Evolutionary conservation across 2,797 vertebrate genomes (phyloP).

Genomic region (Lerista edwardsae): DNA sequence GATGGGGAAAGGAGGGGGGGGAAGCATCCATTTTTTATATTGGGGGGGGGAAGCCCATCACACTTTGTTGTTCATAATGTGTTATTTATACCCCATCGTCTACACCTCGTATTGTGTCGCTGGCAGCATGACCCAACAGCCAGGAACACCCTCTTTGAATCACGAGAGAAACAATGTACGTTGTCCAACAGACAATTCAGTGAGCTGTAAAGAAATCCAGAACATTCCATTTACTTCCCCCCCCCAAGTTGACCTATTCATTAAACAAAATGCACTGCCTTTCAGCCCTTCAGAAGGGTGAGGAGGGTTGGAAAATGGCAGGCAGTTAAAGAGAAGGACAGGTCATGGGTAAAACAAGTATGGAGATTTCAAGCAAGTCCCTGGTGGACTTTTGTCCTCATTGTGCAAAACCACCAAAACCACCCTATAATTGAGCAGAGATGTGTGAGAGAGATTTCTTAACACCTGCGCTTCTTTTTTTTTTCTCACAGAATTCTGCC

Average conservation of each 20-base stretch:
- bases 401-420: conserved; percentile 38
- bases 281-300: not conserved
- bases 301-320: not conserved
- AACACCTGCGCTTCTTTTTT: conserved; percentile 42
- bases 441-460: conserved; percentile 34
- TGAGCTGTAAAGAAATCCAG: conserved; percentile 10
- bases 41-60: conserved; percentile 45
- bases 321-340: not conserved
- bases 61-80: conserved; percentile 30
- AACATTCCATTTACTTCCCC: not conserved
- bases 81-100: conserved; percentile 39
- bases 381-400: conserved; percentile 37
- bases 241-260: not conserved
- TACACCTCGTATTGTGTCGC: conserved; percentile 41
- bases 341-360: not conserved
- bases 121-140: conserved; percentile 44
- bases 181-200: not conserved
- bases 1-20: conserved; percentile 65
- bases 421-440: conserved; percentile 36
- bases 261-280: not conserved
- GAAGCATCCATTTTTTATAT: conserved; percentile 61
- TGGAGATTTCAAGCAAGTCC: not conserved
- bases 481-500: conserved; percentile 47
- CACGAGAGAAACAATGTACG: conserved; percentile 24
- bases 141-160: conserved; percentile 26